phyloP scores from a whole-genome alignment of 2,888 invertebrate genomes.

The Tiliacea citrago region DNA sequence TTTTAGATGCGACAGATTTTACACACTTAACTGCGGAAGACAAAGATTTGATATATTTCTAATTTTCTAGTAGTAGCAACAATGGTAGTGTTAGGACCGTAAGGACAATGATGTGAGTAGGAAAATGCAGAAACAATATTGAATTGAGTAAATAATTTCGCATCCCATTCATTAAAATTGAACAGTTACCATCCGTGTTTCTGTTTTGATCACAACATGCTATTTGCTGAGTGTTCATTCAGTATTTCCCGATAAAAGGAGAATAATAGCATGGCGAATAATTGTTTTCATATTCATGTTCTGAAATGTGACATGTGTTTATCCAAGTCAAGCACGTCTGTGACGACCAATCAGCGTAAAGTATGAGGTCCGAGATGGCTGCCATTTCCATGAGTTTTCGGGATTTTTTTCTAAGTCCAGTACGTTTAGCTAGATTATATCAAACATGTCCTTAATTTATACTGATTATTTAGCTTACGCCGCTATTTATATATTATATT shows the following conservation, averaged over 20 bases:
- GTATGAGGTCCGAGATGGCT: no score
- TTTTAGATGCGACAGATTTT: constrained; percentile 69
- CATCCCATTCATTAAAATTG: background rate
- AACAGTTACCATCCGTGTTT: background rate
- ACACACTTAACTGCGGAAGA: background rate
- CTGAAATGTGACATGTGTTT: background rate
- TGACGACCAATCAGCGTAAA: no score
- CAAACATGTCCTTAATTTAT: no score
- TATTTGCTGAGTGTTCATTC: background rate
- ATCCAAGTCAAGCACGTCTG: no score
- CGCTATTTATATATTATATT: no score
- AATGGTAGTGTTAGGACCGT: no score
- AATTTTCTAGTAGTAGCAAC: background rate
- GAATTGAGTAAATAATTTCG: background rate
- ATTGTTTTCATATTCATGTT: background rate
- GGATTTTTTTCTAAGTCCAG: no score
- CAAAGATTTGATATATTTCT: background rate
- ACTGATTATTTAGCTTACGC: no score
- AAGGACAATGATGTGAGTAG: background rate
- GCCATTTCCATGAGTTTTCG: no score
- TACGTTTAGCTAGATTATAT: no score
- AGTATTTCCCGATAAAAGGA: background rate
- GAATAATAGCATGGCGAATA: no score
- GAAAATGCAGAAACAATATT: constrained; percentile 16
- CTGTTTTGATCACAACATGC: background rate